Percentiles rank a stretch among this genome's conserved stretches.
Conservation (phyloP, 2,888 invertebrate genomes). For the Synergus itoensis region DNA sequence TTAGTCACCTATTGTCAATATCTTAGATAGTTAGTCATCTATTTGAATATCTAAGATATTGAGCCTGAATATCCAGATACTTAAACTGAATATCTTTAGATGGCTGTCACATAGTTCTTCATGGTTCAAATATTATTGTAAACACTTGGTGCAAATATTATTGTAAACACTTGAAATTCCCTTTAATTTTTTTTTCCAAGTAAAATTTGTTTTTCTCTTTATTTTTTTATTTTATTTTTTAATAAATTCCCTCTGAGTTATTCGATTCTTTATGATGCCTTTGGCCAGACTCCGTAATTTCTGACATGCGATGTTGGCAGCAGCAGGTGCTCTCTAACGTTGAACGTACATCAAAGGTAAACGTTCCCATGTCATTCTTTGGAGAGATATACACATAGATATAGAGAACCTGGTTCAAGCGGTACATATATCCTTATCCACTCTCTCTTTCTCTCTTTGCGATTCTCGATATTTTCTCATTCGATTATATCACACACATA, state of each 20-base stretch:
- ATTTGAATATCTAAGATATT: too few relatives aligned
- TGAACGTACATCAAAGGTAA: constrained; percentile 33
- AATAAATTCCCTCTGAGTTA: neutral
- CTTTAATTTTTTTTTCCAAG: too few relatives aligned
- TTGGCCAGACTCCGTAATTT: constrained; percentile 1
- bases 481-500: constrained; percentile 20
- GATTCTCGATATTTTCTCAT: constrained; percentile 17
- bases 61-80: too few relatives aligned
- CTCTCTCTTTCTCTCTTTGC: neutral
- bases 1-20: too few relatives aligned
- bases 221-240: too few relatives aligned
- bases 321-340: constrained; percentile 15
- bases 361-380: constrained; percentile 30
- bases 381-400: neutral
- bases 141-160: too few relatives aligned
- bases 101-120: too few relatives aligned
- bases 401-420: constrained; percentile 1
- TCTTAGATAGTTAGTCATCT: too few relatives aligned
- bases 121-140: too few relatives aligned
- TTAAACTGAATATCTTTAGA: too few relatives aligned
- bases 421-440: neutral
- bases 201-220: too few relatives aligned
- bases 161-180: too few relatives aligned
- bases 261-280: neutral
- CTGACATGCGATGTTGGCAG: constrained; percentile 10